Conservation (phyloP, 2,888 invertebrate genomes). For the Drosophila flavopinicola region DNA sequence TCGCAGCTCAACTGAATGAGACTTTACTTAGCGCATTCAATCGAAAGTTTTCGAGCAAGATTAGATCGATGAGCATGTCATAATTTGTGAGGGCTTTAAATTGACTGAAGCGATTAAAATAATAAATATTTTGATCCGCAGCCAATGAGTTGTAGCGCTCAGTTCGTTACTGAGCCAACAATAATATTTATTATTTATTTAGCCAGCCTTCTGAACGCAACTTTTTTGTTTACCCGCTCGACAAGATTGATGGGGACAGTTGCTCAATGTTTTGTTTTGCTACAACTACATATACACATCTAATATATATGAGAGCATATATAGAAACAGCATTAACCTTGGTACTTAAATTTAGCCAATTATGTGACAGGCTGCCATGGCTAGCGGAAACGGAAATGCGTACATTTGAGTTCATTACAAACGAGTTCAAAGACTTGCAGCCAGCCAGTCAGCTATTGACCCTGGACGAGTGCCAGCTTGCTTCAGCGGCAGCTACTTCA, state of each 20-base stretch:
- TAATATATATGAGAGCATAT: not conserved
- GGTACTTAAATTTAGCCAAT: conserved; percentile 68
- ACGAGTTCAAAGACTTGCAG: conserved; percentile 55
- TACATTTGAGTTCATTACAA: conserved; percentile 51
- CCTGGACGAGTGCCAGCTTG: conserved; percentile 56
- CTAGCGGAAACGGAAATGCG: conserved; percentile 65
- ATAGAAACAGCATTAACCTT: conserved; percentile 60
- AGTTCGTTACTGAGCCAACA: conserved; percentile 10
- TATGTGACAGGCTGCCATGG: conserved; percentile 45
- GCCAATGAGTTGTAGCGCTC: not conserved
- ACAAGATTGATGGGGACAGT: conserved; percentile 74
- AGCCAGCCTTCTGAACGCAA: conserved; percentile 7
- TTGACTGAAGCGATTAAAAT: conserved; percentile 2
- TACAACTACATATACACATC: conserved; percentile 8
- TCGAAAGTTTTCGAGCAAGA: not conserved
- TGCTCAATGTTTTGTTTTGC: conserved; percentile 69
- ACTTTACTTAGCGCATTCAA: conserved; percentile 1
- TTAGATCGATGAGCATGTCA: too few relatives aligned
- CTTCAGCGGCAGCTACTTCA: conserved; percentile 11
- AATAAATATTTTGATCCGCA: conserved; percentile 18
- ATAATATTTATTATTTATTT: conserved; percentile 46
- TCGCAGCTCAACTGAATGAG: not conserved
- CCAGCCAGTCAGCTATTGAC: conserved; percentile 35
- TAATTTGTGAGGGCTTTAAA: too few relatives aligned
- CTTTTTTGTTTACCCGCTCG: conserved; percentile 35